Percentiles rank a stretch among this genome's conserved stretches.
These are phyloP conservation scores for Cairina moschata DNA, from an alignment of 2,113 vertebrate genomes.

Conservation along the genomic window DNA sequence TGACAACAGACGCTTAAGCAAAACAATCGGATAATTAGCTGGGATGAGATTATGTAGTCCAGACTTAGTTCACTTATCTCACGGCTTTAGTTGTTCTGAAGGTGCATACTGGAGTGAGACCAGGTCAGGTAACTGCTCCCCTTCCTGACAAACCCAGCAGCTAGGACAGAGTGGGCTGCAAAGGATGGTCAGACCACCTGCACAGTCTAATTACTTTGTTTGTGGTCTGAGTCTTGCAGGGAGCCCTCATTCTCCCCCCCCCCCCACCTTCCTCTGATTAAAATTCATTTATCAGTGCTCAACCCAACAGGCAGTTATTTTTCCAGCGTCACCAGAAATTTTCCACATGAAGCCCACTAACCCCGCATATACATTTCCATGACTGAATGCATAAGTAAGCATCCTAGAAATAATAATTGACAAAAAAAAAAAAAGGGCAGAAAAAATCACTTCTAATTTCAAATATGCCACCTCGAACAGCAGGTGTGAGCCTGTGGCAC, in stretches of 20 bases:
- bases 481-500: not conserved
- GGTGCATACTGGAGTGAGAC: not conserved
- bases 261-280: not conserved
- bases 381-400: not conserved
- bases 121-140: conserved; percentile 25
- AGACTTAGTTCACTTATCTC: conserved; percentile 41
- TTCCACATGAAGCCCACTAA: not conserved
- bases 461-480: not conserved
- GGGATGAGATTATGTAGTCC: not conserved
- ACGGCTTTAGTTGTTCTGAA: not conserved
- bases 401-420: not conserved
- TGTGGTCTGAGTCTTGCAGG: not conserved
- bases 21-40: conserved; percentile 33
- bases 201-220: not conserved
- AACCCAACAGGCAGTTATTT: not conserved
- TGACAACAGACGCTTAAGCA: conserved; percentile 3
- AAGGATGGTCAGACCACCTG: not conserved
- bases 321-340: not conserved
- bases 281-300: not conserved
- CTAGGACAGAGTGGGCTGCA: not conserved
- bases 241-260: not conserved
- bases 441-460: not conserved
- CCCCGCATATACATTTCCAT: not conserved
- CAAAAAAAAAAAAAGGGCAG: not conserved
- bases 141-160: not conserved